A percentile compares a stretch with the other conserved stretches of the same genome.
These are phyloP conservation scores for Puntigrus tetrazona DNA, from an alignment of 2,113 vertebrate species.

Conservation along the genomic window DNA sequence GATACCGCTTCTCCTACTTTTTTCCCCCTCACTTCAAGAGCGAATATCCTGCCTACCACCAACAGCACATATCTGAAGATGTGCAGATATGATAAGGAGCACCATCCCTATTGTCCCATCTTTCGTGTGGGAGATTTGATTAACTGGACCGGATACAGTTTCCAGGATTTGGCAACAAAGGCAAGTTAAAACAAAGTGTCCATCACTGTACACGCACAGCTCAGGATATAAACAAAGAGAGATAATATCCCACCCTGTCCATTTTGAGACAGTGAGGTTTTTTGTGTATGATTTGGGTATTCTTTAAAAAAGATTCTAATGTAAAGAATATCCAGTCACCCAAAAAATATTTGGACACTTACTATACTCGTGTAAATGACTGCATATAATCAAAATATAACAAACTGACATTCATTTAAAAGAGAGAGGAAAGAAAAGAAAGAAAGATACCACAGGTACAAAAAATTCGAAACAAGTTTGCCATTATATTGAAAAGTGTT, in stretches of 20 bases:
- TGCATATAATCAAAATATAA: not conserved
- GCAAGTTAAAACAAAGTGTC: constrained; percentile 62
- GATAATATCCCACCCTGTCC: not conserved
- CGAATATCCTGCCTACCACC: constrained; percentile 80
- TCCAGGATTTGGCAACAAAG: constrained; percentile 85
- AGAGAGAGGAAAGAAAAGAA: too few relatives aligned
- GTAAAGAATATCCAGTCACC: not conserved
- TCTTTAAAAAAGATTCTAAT: not conserved
- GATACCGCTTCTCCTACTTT: not conserved
- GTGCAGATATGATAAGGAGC: constrained; percentile 77
- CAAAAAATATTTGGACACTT: not conserved
- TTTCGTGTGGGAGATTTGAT: constrained; percentile 84
- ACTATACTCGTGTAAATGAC: not conserved
- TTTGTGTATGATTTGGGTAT: not conserved
- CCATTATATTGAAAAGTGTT: not conserved
- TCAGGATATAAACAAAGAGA: not conserved
- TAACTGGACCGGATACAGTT: constrained; percentile 78
- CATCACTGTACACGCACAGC: not conserved
- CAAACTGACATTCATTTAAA: not conserved
- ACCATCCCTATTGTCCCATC: constrained; percentile 90
- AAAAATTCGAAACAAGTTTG: too few relatives aligned
- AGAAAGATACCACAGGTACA: not conserved
- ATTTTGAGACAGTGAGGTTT: not conserved
- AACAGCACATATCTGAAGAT: constrained; percentile 81
- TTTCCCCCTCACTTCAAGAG: constrained; percentile 69